Conservation (phyloP, 2,797 vertebrate genomes). For the Sciurus carolinensis region DNA sequence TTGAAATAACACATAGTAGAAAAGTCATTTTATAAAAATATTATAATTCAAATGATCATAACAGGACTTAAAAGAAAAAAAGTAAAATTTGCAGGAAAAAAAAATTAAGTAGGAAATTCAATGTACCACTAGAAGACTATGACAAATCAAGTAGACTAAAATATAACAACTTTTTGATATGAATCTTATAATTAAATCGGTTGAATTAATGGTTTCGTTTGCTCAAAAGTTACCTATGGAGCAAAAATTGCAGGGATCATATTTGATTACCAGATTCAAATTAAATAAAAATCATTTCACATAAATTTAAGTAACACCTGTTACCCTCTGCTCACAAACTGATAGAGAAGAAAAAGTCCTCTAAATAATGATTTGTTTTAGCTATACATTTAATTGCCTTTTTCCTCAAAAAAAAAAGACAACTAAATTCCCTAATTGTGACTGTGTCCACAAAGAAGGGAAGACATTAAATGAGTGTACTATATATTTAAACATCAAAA, state of each 20-base stretch:
- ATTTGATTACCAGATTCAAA: background rate
- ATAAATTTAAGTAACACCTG: background rate
- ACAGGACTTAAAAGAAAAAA: conserved; percentile 15
- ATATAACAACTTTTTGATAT: background rate
- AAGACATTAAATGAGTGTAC: background rate
- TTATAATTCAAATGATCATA: background rate
- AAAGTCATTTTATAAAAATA: background rate
- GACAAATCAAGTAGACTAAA: background rate
- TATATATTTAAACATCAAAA: background rate
- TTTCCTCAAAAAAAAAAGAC: background rate
- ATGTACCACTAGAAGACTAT: background rate
- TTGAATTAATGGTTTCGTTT: conserved; percentile 23
- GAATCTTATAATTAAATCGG: background rate
- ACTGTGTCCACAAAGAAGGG: background rate
- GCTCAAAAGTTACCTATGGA: background rate
- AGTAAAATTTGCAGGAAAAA: background rate
- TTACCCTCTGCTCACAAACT: background rate
- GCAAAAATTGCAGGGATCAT: background rate
- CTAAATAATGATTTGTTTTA: background rate
- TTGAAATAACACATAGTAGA: background rate
- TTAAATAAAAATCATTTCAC: conserved; percentile 49
- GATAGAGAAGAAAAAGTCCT: background rate
- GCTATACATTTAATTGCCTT: background rate
- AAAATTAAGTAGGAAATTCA: background rate
- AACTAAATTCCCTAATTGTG: background rate